These are phyloP conservation scores for Teleiodes luculella DNA, from an alignment of 2,888 invertebrate genomes.

Conservation along the genomic window DNA sequence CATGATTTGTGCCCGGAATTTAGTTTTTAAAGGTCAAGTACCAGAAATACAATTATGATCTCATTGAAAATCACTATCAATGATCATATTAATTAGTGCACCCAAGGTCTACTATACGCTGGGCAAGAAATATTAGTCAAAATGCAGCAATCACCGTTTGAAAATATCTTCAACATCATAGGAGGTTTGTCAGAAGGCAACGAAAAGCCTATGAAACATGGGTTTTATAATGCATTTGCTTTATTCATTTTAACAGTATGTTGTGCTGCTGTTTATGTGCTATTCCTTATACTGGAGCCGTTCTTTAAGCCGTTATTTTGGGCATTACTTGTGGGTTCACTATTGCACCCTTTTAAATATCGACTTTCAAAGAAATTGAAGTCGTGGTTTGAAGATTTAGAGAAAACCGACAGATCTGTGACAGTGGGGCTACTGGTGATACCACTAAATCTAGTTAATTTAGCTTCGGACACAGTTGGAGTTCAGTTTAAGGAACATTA, in stretches of 20 bases:
- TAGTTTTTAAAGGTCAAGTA: slow-evolving; percentile 24
- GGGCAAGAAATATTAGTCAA: slow-evolving; percentile 22
- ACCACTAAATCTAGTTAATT: slow-evolving; percentile 88
- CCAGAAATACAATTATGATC: slow-evolving; percentile 46
- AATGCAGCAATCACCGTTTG: slow-evolving; percentile 81
- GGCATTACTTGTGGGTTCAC: slow-evolving; percentile 97
- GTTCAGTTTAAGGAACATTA: slow-evolving; percentile 83
- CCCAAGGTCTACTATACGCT: slow-evolving; percentile 3
- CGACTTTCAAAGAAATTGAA: slow-evolving; percentile 86
- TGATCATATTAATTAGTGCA: background rate
- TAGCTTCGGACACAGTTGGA: slow-evolving; percentile 86
- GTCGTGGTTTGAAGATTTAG: slow-evolving; percentile 86
- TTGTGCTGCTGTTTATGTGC: slow-evolving; percentile 84
- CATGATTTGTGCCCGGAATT: background rate
- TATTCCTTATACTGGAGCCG: slow-evolving; percentile 92
- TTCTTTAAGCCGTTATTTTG: slow-evolving; percentile 96
- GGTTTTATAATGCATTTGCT: slow-evolving; percentile 94
- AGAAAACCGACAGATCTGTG: slow-evolving; percentile 83
- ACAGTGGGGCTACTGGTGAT: slow-evolving; percentile 78
- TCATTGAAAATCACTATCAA: slow-evolving; percentile 32
- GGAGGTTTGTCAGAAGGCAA: slow-evolving; percentile 85
- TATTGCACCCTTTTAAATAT: slow-evolving; percentile 96
- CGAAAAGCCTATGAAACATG: slow-evolving; percentile 93
- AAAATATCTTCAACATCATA: slow-evolving; percentile 83
- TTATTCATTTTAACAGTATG: slow-evolving; percentile 84